Evolutionary conservation across 2,113 vertebrate genomes (phyloP), one percentile per base, ranked within the genome.

Genomic region (Phrynosoma blainvillii): DNA sequence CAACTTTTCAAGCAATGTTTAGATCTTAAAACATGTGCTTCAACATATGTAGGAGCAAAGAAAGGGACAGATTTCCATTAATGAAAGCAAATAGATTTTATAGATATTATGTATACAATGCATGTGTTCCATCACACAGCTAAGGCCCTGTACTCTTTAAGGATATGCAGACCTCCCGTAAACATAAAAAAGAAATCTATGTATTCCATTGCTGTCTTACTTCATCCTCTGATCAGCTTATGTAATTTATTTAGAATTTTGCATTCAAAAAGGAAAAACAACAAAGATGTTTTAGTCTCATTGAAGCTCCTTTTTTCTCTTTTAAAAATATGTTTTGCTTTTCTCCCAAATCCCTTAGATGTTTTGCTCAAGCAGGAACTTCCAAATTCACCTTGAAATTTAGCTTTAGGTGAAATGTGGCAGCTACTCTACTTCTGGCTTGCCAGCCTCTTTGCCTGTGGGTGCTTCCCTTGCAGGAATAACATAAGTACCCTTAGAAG

Each of bases 311-410:
- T 18, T 13, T 18, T 36, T 21, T 30, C 42, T 36, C 18, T 59
- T 52, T 42, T 4, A 7, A 10, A 14, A 10, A 5, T 3, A 30
- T 71, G 25, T 30, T 81, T 81, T 66, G 2, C 32, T 23, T 9
- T 30, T 70, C 73, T 78, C 9, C 75, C 30, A 56, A 88, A 88
- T 47, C 70, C 20, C 27, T 77, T 30, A 81, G 25, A 81, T 74
- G 40, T 75, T 59, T 74, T 87, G 79, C 66, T 73, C n/a, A 40
- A 40, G 71, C 66, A 74, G 27, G 27, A 82, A 47, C 54, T 73
- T 87, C 54, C 79, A 81, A 87, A 87, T 74, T 81, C 68, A 70
- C 81, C 74, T 88, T 84, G 74, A 82, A 70, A 78, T 70, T 84
- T 88, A 70, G 73, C 81, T 88, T 36, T 83, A 16, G 62, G 81